A percentile compares a stretch with the other conserved stretches of the same genome.
Conservation (phyloP, 2,797 vertebrate species). For the Etheostoma perlongum region DNA sequence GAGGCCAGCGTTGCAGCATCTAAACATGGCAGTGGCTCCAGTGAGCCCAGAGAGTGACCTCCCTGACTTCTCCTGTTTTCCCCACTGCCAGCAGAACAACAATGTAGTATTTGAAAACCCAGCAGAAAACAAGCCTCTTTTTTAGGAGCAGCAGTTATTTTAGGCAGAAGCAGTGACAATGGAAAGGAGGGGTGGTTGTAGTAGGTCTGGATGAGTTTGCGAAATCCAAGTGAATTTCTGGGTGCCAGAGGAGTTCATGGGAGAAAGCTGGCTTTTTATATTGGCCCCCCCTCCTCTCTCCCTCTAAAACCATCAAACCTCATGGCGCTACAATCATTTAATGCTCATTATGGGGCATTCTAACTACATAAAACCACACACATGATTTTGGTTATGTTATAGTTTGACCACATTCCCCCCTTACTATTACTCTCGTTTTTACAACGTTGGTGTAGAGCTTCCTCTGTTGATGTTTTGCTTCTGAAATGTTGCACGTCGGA, state of each 20-base stretch:
- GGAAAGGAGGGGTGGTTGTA: constrained; percentile 59
- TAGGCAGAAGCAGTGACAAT: constrained; percentile 67
- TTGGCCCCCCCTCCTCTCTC: constrained; percentile 31
- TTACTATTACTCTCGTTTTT: constrained; percentile 56
- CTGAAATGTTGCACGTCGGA: constrained; percentile 26
- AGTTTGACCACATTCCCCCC: constrained; percentile 59
- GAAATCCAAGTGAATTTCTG: constrained; percentile 68
- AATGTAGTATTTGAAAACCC: constrained; percentile 62
- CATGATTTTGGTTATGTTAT: constrained; percentile 80
- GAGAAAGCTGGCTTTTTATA: constrained; percentile 71
- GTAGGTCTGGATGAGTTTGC: constrained; percentile 64
- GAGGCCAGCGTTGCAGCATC: constrained; percentile 53
- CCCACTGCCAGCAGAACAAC: constrained; percentile 60
- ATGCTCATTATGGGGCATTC: constrained; percentile 79
- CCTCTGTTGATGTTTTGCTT: constrained; percentile 61
- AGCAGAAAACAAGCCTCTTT: constrained; percentile 60
- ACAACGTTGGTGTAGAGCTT: constrained; percentile 40
- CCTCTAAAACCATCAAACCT: constrained; percentile 73
- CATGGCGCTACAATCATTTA: constrained; percentile 80
- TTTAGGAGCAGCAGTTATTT: constrained; percentile 70
- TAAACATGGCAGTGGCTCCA: constrained; percentile 66
- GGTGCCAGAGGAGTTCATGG: constrained; percentile 78
- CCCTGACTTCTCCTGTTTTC: constrained; percentile 50
- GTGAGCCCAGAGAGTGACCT: constrained; percentile 56
- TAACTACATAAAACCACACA: constrained; percentile 81